Evolutionary conservation across 2,888 invertebrate species (phyloP).

Genomic region (Tiliacea aurago): DNA sequence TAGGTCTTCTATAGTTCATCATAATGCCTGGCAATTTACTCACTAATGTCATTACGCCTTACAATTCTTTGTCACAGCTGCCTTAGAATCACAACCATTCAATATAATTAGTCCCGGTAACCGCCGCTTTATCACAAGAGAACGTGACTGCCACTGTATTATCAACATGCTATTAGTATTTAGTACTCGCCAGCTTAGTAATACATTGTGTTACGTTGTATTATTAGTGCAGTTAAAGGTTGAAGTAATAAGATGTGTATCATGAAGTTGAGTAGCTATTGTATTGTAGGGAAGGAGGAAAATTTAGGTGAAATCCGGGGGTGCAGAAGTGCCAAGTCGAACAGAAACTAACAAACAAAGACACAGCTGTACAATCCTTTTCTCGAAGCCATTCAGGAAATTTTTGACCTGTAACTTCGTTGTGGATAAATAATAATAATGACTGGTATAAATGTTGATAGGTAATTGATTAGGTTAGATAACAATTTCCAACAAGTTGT

Average conservation of each 20-base stretch:
- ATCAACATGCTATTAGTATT: slow-evolving; percentile 32
- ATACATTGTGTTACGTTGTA: slow-evolving; percentile 35
- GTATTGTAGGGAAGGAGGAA: not conserved
- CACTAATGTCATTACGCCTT: not conserved
- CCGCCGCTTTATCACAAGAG: slow-evolving; percentile 17
- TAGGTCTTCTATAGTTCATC: not conserved
- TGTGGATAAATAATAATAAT: too few species aligned
- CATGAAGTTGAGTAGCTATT: not conserved
- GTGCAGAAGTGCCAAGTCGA: too few species aligned
- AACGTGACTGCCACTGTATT: slow-evolving; percentile 49
- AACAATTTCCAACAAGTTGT: too few species aligned
- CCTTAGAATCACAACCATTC: slow-evolving; percentile 25
- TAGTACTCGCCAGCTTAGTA: slow-evolving; percentile 12
- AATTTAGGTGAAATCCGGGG: not conserved
- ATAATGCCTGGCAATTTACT: not conserved
- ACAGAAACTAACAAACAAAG: too few species aligned
- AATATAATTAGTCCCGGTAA: slow-evolving; percentile 38
- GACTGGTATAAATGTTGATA: too few species aligned
- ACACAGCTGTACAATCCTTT: too few species aligned
- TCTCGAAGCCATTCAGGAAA: too few species aligned
- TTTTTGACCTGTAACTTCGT: too few species aligned
- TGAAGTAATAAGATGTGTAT: slow-evolving; percentile 16
- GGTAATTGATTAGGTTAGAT: too few species aligned
- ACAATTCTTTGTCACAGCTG: slow-evolving; percentile 6
- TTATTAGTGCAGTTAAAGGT: slow-evolving; percentile 25